These are phyloP conservation scores for Amphiprion percula DNA, from an alignment of 2,113 vertebrate genomes.

Conservation along the genomic window DNA sequence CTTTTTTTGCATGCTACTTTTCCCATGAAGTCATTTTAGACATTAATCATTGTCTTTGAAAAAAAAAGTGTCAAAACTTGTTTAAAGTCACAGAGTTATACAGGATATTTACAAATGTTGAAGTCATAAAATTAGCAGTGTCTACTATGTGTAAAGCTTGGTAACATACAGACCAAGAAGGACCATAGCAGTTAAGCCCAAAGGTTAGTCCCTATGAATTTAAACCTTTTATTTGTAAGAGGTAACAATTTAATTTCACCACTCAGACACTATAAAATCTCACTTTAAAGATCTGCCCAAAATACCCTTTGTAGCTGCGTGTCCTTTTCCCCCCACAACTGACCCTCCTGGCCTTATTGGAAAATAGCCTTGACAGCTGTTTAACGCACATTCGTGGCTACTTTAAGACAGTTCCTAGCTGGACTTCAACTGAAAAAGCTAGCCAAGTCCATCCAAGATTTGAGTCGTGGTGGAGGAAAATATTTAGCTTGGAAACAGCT, in stretches of 20 bases:
- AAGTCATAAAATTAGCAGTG: no score
- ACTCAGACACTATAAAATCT: no score
- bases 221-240: no score
- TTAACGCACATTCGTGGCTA: conserved; percentile 41
- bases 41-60: neutral
- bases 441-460: neutral
- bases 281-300: no score
- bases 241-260: no score
- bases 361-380: conserved; percentile 51
- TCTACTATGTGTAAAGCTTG: no score
- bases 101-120: neutral
- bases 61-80: neutral
- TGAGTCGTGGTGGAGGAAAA: neutral
- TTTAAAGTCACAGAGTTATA: neutral
- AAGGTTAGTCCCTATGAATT: neutral
- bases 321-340: no score
- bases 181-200: neutral
- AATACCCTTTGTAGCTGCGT: no score
- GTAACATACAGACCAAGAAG: no score
- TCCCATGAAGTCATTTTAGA: conserved; percentile 11
- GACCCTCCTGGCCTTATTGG: conserved; percentile 33
- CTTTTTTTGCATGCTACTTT: neutral
- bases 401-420: neutral
- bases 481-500: conserved; percentile 58
- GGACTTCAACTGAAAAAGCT: neutral